A percentile compares a stretch with the other conserved stretches of the same genome.
phyloP scores from a whole-genome alignment of 2,113 vertebrate genomes.

The Mugil cephalus region DNA sequence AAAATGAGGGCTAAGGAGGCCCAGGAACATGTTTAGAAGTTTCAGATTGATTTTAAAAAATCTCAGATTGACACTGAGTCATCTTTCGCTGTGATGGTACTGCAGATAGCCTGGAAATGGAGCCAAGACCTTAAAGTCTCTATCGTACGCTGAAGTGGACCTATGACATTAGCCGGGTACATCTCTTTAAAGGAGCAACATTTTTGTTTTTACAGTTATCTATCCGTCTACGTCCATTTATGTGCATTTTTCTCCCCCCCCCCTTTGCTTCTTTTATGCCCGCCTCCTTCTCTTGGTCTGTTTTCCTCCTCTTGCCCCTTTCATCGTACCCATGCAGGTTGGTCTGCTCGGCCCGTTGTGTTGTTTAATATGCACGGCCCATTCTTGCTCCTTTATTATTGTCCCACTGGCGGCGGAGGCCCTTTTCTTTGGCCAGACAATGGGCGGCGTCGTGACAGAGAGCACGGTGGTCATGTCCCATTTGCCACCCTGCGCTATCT shows the following conservation, averaged over 20 bases:
- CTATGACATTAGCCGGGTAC: constrained; percentile 42
- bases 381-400: constrained; percentile 79
- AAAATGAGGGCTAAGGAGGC: not conserved
- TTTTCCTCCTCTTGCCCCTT: constrained; percentile 53
- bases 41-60: not conserved
- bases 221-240: constrained; percentile 32
- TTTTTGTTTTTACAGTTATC: constrained; percentile 52
- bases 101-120: not conserved
- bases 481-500: constrained; percentile 87
- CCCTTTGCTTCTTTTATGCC: constrained; percentile 48
- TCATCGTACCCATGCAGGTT: constrained; percentile 71
- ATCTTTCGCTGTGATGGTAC: not conserved
- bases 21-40: not conserved
- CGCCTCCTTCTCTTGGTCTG: constrained; percentile 30
- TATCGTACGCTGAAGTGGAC: constrained; percentile 1
- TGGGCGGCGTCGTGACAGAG: constrained; percentile 76
- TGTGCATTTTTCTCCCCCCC: constrained; percentile 45
- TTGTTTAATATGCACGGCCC: constrained; percentile 82
- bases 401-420: constrained; percentile 75
- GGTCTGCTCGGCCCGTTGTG: constrained; percentile 61
- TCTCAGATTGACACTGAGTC: not conserved
- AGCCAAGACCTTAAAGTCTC: not conserved
- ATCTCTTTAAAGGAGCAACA: constrained; percentile 36
- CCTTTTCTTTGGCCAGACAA: constrained; percentile 84
- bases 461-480: constrained; percentile 83